These are phyloP conservation scores for Bettongia penicillata DNA, from an alignment of 2,113 vertebrate genomes.

Conservation along the genomic window DNA sequence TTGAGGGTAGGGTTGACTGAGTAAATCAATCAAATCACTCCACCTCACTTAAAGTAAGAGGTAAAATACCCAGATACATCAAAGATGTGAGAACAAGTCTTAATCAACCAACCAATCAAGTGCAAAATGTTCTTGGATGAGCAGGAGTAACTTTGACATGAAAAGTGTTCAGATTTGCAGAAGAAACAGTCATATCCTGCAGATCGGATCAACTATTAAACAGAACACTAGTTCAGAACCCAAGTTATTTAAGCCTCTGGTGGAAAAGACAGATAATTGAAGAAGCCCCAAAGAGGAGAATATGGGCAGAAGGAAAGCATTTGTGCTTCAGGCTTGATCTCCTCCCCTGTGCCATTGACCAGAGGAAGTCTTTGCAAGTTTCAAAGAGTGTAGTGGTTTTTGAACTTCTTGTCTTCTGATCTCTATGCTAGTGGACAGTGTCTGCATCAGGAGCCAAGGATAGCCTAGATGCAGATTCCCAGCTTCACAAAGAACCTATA, in stretches of 20 bases:
- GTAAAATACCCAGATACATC: background rate
- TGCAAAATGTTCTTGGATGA: background rate
- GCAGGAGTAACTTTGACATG: background rate
- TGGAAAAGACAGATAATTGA: background rate
- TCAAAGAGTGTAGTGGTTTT: background rate
- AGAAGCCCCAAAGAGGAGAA: background rate
- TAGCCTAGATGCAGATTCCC: background rate
- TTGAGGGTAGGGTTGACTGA: background rate
- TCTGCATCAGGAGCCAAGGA: background rate
- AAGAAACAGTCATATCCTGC: background rate
- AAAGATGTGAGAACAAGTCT: background rate
- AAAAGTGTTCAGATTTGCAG: background rate
- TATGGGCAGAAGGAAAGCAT: background rate
- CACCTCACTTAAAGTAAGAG: background rate
- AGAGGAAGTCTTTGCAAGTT: background rate
- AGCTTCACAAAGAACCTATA: background rate
- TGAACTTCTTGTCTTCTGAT: background rate
- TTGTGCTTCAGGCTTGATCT: background rate
- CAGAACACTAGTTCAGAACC: background rate
- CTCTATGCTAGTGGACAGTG: background rate
- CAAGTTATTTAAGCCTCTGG: background rate
- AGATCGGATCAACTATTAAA: background rate
- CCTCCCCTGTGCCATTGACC: background rate
- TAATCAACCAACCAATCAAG: background rate
- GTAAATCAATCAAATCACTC: background rate